Evolutionary conservation across 2,797 vertebrate species (phyloP), one percentile per base, ranked within the genome.

Genomic region (Triplophysa bombifrons): DNA sequence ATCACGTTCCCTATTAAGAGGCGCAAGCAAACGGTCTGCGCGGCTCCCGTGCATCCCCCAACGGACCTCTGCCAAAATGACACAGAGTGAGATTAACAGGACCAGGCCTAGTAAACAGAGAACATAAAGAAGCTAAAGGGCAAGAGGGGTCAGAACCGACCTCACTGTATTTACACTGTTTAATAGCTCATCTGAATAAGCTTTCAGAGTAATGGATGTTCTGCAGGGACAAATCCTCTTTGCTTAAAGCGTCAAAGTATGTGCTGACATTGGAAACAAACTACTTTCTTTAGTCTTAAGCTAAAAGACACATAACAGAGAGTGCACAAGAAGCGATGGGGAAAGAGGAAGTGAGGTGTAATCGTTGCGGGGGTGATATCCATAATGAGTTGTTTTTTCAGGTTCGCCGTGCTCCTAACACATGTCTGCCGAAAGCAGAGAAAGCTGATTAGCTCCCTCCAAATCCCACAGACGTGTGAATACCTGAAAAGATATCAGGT

Each of bases 1-100:
- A 85, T 87, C 73, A 85, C 83, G 78, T 83, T 86, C 76, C 82
- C 84, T 75, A 88, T 84, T 88, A 89, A 84, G 66, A 84, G 81
- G 83, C 78, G 75, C 79, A 83, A 84, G 85, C 79, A 81, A 86
- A 86, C 83, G 70, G 85, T 72, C 78, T 74, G 83, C 68, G 71
- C 68, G 81, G 78, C 72, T 77, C 75, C 38, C 48, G 27, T 61
- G 25, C 58, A 64, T n/a, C 70, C 63, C 71, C 73, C 75, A 67
- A 74, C 67, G 56, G 68, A 80, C 50, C 69, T 19, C 64, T 70
- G 77, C 27, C 16, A 75, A 67, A 34, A 17, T 25, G 34, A 63
- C 65, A 53, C 41, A 30, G n/a, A 56, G 44, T 6, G 27, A 48
- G 30, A 72, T 73, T 73, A 76, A 69, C 56, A 63, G 7, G 34